These are phyloP conservation scores for Calliphora vicina DNA, from an alignment of 1,140 invertebrate genomes.

Conservation along the genomic window DNA sequence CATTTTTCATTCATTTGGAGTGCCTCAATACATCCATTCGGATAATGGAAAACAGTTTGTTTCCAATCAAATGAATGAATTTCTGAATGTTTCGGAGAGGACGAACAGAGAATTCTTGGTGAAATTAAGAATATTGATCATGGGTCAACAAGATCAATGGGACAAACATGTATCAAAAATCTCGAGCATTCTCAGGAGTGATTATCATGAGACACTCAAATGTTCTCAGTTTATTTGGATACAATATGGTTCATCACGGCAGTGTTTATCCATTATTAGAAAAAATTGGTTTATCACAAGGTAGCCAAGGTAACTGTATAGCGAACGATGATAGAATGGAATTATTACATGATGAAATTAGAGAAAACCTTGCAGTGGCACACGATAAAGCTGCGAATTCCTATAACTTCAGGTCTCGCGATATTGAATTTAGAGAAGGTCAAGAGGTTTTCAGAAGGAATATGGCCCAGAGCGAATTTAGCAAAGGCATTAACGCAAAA, in stretches of 20 bases:
- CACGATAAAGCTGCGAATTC: conserved; percentile 11
- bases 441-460: conserved; percentile 32
- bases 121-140: not conserved
- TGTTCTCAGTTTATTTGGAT: not conserved
- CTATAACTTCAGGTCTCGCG: not conserved
- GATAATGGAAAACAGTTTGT: conserved; percentile 35
- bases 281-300: not conserved
- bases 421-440: not conserved
- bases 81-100: conserved; percentile 30
- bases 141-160: not conserved
- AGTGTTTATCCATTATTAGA: not conserved
- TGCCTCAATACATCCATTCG: too few species aligned
- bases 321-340: not conserved
- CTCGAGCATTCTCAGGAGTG: not conserved
- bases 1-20: not conserved
- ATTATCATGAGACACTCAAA: not conserved
- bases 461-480: conserved; percentile 31
- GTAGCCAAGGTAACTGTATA: not conserved
- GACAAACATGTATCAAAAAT: not conserved
- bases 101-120: conserved; percentile 3
- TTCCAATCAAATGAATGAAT: not conserved
- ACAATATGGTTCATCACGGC: not conserved
- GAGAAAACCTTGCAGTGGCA: not conserved
- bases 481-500: conserved; percentile 35
- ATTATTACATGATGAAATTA: not conserved